Conservation (phyloP, 2,113 vertebrate genomes). For the Scomber scombrus region DNA sequence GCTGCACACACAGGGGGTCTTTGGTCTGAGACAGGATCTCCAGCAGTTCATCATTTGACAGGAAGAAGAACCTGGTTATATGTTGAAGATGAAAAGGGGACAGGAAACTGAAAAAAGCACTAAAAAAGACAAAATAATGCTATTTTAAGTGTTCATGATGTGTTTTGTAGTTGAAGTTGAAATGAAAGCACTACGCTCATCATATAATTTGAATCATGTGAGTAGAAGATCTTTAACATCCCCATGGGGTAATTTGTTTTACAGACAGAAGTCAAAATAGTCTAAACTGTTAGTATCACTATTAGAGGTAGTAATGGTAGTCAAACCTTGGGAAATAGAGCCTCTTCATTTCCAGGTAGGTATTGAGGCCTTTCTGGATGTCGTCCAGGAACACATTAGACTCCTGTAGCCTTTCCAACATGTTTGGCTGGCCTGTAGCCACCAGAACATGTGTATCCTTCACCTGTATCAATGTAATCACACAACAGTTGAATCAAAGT, state of each 20-base stretch:
- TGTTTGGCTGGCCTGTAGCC: slow-evolving; percentile 83
- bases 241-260: background rate
- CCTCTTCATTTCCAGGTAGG: slow-evolving; percentile 93
- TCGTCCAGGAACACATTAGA: slow-evolving; percentile 90
- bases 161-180: too few species aligned
- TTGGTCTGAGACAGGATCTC: slow-evolving; percentile 96
- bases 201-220: background rate
- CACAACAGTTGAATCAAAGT: slow-evolving; percentile 11
- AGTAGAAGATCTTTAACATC: background rate
- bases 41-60: slow-evolving; percentile 94
- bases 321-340: slow-evolving; percentile 93
- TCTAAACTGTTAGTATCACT: background rate
- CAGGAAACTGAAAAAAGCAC: slow-evolving; percentile 4
- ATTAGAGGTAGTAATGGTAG: background rate
- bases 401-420: slow-evolving; percentile 90
- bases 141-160: too few species aligned
- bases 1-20: slow-evolving; percentile 92
- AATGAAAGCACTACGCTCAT: too few species aligned
- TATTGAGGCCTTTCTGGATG: slow-evolving; percentile 92
- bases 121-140: background rate
- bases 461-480: slow-evolving; percentile 58
- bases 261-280: background rate
- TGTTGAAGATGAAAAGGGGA: background rate
- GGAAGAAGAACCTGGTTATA: slow-evolving; percentile 91
- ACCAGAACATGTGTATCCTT: slow-evolving; percentile 84